Evolutionary conservation across 2,113 vertebrate genomes (phyloP), one percentile per base, ranked within the genome.

Genomic region (Xiphorhynchus elegans): DNA sequence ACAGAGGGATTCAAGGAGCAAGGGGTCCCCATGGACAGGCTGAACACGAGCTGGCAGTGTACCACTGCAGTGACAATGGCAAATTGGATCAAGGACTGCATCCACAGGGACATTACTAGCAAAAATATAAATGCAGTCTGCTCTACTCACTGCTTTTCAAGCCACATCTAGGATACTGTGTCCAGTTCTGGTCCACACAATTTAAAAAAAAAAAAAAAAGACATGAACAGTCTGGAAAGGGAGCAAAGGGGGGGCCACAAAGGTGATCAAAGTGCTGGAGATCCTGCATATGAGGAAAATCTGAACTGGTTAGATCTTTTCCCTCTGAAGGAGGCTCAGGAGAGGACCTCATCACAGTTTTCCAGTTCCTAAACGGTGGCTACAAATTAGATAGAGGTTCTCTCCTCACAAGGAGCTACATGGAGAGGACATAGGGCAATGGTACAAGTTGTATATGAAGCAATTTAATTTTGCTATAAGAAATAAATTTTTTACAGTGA

Each of bases 11-110:
- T n/a, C 14, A 11, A 75, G 44, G 62, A 50, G 31, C 12, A 10
- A 5, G 10, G 16, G 2, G 4, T 50, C 33, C 44, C 46, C 14
- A 13, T 4, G 49, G 42, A 58, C 49, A 42, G 67, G 55, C 49
- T 68, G 69, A 59, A 64, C 7, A 3, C 0, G 1, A 52, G 35
- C 5, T 2, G 1, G 40, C 25, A 66, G 49, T 4, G 15, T 8
- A 7, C 20, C 2, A 2, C 29, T 56, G 56, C 40, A 82, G 40
- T 44, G 80, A 17, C 16, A 47, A 53, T 19, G 33, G 40, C 17
- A 55, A 60, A 60, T 31, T 0, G 0, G 20, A 58, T 26, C 42
- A 37, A 58, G 62, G 44, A 26, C 52, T 89, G 31, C 52, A 58
- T 53, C 39, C 39, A 8, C 46, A 28, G 23, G 63, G 44, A 46